Percentiles rank a stretch among this genome's conserved stretches.
phyloP scores from a whole-genome alignment of 2,113 vertebrate species.

The Ramphastos sulfuratus region DNA sequence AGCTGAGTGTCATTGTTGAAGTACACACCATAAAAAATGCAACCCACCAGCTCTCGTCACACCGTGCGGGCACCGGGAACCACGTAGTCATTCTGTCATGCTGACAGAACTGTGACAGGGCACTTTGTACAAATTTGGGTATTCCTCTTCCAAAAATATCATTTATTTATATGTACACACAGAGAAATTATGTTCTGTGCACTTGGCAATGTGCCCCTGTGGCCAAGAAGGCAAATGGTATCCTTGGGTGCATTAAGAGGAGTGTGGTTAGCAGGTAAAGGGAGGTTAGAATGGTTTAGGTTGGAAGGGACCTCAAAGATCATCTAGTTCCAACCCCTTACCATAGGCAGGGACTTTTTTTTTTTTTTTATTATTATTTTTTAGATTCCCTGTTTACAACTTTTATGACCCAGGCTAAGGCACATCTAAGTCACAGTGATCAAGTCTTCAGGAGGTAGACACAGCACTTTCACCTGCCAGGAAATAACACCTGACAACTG shows the following conservation, averaged over 20 bases:
- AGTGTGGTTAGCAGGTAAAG: too few species aligned
- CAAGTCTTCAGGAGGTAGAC: neutral
- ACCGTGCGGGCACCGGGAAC: neutral
- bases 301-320: too few species aligned
- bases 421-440: neutral
- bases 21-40: constrained; percentile 28
- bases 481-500: neutral
- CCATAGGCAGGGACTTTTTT: too few species aligned
- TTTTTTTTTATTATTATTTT: too few species aligned
- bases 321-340: too few species aligned
- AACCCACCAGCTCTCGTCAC: neutral
- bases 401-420: neutral
- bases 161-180: neutral
- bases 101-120: neutral
- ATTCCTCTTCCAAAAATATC: neutral
- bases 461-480: neutral
- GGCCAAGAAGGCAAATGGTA: too few species aligned
- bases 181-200: neutral
- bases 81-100: neutral
- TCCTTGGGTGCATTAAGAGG: too few species aligned
- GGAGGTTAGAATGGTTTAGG: too few species aligned
- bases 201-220: too few species aligned
- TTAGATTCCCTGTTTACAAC: neutral
- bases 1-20: constrained; percentile 50
- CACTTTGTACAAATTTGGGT: neutral